Base-by-base conservation (phyloP, 1,140 invertebrate genomes). In the Metopolophium dirhodum region DNA sequence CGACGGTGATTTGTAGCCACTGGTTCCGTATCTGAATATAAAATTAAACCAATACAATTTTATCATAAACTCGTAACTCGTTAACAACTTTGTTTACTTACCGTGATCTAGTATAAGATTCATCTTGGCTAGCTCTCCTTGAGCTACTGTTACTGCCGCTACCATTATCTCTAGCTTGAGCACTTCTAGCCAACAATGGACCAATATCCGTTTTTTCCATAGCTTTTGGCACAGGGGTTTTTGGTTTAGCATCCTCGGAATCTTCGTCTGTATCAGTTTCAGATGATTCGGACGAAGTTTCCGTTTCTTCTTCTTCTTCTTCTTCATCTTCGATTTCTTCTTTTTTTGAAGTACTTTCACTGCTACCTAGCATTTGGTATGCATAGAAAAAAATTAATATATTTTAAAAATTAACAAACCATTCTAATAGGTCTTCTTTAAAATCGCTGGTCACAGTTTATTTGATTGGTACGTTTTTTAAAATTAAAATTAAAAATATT, bases 171-270 rank as follows among this genome's bases (percentile, higher is more conserved):
- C 97, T 96, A 90, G 97, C 97, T 94, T 97, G 96, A 9, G 96
- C 97, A 94, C 97, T 97, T 83, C 97, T 96, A 3, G 97, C 97
- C 54, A 98, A 96, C 90, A 98, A 95, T 30, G 97, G 97, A 23
- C 97, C 97, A 94, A 98, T 98, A 95, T 98, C 97, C 49, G 97
- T 97, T 94, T 97, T 96, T n/a, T 97, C 96, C 96, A 97, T 97
- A 94, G 96, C 96, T 23, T 94, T 94, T 77, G 94, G 82, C 0
- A 95, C 93, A 4, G 94, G 90, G 23, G 94, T 93, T 20, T 94
- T 89, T 1, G 94, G 51, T 26, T 95, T 94, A 41, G 94, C 94
- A 18, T 94, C 95, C 7, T 95, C 94, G 61, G 96, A 97, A 45
- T 97, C 96, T 94, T 97, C 97, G 37, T 97, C 97, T 95, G 98